Evolutionary conservation across 2,888 invertebrate species (phyloP), one percentile per base, ranked within the genome.

Genomic region (Sicus ferrugineus): DNA sequence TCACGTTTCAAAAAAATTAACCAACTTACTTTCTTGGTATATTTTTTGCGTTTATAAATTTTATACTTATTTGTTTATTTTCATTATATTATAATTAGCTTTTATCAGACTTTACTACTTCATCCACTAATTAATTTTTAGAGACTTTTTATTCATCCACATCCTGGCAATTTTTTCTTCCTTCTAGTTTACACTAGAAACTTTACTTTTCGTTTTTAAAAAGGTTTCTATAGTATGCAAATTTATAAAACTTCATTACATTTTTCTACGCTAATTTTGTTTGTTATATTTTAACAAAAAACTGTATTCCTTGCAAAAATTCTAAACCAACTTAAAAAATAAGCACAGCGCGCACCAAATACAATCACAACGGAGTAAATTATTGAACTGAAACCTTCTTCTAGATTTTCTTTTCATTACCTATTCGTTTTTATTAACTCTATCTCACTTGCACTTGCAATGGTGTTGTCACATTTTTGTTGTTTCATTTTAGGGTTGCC

Each of bases 281-380:
- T 19, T 28, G 14, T 30, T 30, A 30, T 46, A 3, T 38, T 6
- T 63, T 46, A 48, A 50, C 11, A 19, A 52, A 52, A n/a, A 31
- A 6, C 16, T 34, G 21, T 31, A 65, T 46, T 50, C 30, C 3
- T 52, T 52, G 23, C n/a, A 21, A 26, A 46, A 16, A 9, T 63
- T n/a, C 19, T 48, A 4, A 48, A 63, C 6, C 19, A 14, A 52
- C n/a, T 48, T 26, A 48, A 61, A 23, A 61, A 21, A 59, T 30
- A 62, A 21, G 48, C 28, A 16, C 28, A 34, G n/a, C 34, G 11
- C 62, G n/a, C 7, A 38, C 1, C 21, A 56, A 66, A 0, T 19
- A 42, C 42, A 30, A 66, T 56, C 28, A 19, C 56, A 58, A 46
- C 42, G 46, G 58, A 66, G 66, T 28, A 66, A 65, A 66, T 38